These are phyloP conservation scores for Alces alces DNA, from an alignment of 2,113 vertebrate genomes.

Conservation along the genomic window DNA sequence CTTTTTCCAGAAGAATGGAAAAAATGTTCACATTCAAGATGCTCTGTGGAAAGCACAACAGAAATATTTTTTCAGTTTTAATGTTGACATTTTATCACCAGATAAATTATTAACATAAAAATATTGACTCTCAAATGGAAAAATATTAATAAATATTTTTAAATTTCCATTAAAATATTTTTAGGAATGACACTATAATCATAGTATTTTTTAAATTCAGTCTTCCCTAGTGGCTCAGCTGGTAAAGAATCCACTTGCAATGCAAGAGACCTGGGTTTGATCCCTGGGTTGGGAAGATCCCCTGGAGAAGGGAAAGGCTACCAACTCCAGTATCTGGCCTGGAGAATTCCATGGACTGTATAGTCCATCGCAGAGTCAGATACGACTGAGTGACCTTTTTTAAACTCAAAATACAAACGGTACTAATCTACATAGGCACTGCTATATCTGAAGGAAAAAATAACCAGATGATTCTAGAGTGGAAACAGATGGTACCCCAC, in stretches of 20 bases:
- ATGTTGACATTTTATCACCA: neutral
- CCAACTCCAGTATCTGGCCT: neutral
- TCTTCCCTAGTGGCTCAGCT: neutral
- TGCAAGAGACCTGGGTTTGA: neutral
- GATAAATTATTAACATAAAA: neutral
- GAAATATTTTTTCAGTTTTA: neutral
- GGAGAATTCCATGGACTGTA: neutral
- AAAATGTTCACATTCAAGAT: neutral
- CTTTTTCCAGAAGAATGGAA: neutral
- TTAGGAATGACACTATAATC: neutral
- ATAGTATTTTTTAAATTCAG: neutral
- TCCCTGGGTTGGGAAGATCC: neutral
- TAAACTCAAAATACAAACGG: neutral
- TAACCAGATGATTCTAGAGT: neutral
- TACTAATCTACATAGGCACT: neutral
- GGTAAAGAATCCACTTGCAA: neutral
- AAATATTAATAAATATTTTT: neutral
- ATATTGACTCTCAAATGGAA: neutral
- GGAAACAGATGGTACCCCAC: neutral
- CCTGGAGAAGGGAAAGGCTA: neutral
- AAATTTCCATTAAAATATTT: neutral
- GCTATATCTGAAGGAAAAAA: neutral
- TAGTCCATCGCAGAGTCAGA: neutral
- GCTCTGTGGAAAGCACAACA: neutral
- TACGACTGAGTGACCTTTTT: neutral